Conservation (phyloP, 2,113 vertebrate species). For the Thermophis baileyi region DNA sequence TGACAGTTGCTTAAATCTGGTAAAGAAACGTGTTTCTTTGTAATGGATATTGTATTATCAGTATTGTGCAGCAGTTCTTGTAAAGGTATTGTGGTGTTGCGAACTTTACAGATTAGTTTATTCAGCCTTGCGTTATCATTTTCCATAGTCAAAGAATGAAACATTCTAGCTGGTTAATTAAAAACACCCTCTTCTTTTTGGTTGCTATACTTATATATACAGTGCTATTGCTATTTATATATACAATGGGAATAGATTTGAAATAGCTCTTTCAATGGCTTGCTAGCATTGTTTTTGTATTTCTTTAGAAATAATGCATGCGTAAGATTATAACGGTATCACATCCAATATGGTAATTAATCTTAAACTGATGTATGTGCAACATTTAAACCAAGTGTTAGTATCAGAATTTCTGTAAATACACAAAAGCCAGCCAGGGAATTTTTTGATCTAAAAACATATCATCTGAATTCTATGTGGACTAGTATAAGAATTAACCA, state of each 20-base stretch:
- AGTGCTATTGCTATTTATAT: background rate
- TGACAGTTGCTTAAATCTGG: background rate
- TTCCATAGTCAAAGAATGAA: constrained; percentile 7
- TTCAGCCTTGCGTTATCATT: constrained; percentile 19
- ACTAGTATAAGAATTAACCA: constrained; percentile 6
- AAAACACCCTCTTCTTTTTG: background rate
- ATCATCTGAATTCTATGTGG: background rate
- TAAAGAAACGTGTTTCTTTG: constrained; percentile 31
- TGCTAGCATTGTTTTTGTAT: background rate
- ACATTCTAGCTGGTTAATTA: constrained; percentile 4
- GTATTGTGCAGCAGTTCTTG: background rate
- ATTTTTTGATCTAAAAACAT: background rate
- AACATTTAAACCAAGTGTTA: background rate
- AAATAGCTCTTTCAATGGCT: constrained; percentile 14
- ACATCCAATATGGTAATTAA: background rate
- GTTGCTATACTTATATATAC: background rate
- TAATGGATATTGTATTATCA: background rate
- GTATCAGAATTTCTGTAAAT: background rate
- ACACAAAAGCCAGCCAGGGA: background rate
- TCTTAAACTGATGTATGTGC: background rate
- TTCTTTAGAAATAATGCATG: background rate
- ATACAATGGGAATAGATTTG: background rate
- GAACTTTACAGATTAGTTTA: background rate
- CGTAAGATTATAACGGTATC: background rate
- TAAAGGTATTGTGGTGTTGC: background rate